These are phyloP conservation scores for Triplophysa yarkandensis DNA, from an alignment of 2,797 vertebrate species.

Conservation along the genomic window DNA sequence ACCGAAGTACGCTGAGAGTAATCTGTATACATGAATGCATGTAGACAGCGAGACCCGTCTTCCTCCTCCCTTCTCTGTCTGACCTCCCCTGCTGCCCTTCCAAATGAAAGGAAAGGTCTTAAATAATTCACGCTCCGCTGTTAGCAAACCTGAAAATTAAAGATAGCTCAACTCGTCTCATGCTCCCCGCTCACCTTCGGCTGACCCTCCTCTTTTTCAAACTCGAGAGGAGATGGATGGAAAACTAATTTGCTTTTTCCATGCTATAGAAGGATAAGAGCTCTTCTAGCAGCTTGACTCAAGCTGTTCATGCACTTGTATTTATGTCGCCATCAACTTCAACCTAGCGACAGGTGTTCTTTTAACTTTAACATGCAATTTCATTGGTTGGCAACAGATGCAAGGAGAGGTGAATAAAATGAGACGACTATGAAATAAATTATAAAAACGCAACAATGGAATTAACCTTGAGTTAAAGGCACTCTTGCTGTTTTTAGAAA, in stretches of 20 bases:
- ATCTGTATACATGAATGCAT: constrained; percentile 27
- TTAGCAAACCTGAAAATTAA: constrained; percentile 46
- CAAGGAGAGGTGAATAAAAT: constrained; percentile 7
- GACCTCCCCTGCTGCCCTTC: constrained; percentile 12
- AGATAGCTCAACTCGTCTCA: constrained; percentile 28
- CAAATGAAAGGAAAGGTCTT: constrained; percentile 17
- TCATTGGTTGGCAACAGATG: constrained; percentile 5
- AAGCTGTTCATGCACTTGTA: constrained; percentile 15
- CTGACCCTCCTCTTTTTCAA: constrained; percentile 38
- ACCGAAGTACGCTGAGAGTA: neutral
- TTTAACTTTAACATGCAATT: constrained; percentile 37
- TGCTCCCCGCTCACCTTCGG: constrained; percentile 33
- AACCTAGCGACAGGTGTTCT: constrained; percentile 25
- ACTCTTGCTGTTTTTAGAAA: constrained; percentile 25
- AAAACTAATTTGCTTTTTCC: constrained; percentile 34
- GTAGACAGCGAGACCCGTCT: neutral
- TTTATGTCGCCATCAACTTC: constrained; percentile 28
- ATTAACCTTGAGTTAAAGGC: constrained; percentile 6
- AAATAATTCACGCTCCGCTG: constrained; percentile 47
- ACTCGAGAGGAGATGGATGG: constrained; percentile 26
- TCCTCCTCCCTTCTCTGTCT: neutral
- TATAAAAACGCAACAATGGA: constrained; percentile 23
- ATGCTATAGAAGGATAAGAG: constrained; percentile 10
- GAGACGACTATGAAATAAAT: constrained; percentile 22
- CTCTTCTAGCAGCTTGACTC: constrained; percentile 32